Evolutionary conservation across 2,797 vertebrate genomes (phyloP).

Genomic region (Chelon auratus): DNA sequence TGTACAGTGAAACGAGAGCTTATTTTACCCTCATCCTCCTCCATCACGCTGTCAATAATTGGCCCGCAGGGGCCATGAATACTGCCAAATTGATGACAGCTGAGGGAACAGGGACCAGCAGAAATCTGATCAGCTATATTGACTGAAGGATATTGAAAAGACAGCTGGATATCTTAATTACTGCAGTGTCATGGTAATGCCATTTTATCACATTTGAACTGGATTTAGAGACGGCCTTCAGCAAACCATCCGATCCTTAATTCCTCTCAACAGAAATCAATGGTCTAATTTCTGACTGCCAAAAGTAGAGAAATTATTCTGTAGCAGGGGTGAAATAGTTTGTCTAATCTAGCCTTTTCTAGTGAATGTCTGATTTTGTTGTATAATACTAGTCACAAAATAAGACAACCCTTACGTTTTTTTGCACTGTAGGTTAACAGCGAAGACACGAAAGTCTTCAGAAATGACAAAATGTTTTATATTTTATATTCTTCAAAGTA

Average conservation of each 20-base stretch:
- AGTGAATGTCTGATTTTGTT: too few relatives aligned
- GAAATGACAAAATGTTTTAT: too few relatives aligned
- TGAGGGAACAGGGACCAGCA: constrained; percentile 49
- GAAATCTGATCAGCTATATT: constrained; percentile 73
- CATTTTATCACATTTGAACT: constrained; percentile 52
- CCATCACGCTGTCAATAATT: constrained; percentile 61
- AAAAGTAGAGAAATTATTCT: neutral
- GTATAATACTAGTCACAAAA: too few relatives aligned
- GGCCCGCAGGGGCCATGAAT: constrained; percentile 42
- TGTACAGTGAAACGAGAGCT: constrained; percentile 32
- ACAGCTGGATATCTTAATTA: constrained; percentile 66
- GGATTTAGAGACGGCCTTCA: constrained; percentile 23
- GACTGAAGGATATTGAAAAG: constrained; percentile 58
- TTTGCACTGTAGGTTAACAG: too few relatives aligned
- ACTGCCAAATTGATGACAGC: constrained; percentile 57
- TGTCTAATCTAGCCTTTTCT: too few relatives aligned
- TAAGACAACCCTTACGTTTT: too few relatives aligned
- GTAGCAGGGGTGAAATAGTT: neutral
- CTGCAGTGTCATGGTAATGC: constrained; percentile 43
- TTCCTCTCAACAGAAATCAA: constrained; percentile 15
- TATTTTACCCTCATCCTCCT: constrained; percentile 38
- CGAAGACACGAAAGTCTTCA: too few relatives aligned
- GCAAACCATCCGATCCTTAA: constrained; percentile 7
- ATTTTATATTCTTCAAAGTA: too few relatives aligned
- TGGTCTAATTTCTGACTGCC: neutral